Percentiles rank a stretch among this genome's conserved stretches.
These are phyloP conservation scores for Muscicapa striata DNA, from an alignment of 2,797 vertebrate species.

Conservation along the genomic window DNA sequence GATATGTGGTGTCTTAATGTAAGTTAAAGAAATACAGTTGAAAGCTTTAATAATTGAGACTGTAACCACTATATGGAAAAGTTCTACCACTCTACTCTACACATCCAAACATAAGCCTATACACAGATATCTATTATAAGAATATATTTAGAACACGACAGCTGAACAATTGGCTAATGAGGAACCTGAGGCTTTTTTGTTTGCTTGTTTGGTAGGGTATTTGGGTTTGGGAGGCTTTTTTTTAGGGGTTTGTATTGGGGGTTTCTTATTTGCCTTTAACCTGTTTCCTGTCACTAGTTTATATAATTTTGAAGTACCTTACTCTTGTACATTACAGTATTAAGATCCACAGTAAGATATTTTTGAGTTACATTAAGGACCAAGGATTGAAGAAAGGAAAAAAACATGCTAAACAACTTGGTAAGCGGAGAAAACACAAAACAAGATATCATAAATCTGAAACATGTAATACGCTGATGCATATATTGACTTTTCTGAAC, in stretches of 20 bases:
- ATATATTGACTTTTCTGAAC: neutral
- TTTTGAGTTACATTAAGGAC: neutral
- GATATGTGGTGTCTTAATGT: neutral
- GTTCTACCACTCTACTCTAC: neutral
- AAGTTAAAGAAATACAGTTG: neutral
- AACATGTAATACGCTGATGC: neutral
- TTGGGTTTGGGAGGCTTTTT: neutral
- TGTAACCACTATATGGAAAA: neutral
- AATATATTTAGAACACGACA: neutral
- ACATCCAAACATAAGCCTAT: neutral
- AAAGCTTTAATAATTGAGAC: neutral
- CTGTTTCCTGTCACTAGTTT: neutral
- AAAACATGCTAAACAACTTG: neutral
- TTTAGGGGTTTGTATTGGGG: accelerated
- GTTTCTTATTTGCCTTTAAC: neutral
- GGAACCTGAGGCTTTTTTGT: neutral
- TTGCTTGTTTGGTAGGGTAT: neutral
- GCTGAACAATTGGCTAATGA: neutral
- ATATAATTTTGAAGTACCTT: neutral
- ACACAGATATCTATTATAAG: neutral
- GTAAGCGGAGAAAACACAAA: accelerated
- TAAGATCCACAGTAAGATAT: neutral
- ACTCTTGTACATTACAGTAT: neutral
- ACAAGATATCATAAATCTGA: neutral
- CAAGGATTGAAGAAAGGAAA: neutral